Evolutionary conservation across 2,888 invertebrate genomes (phyloP), one percentile per base, ranked within the genome.

Genomic region (Ophioninae sp.): DNA sequence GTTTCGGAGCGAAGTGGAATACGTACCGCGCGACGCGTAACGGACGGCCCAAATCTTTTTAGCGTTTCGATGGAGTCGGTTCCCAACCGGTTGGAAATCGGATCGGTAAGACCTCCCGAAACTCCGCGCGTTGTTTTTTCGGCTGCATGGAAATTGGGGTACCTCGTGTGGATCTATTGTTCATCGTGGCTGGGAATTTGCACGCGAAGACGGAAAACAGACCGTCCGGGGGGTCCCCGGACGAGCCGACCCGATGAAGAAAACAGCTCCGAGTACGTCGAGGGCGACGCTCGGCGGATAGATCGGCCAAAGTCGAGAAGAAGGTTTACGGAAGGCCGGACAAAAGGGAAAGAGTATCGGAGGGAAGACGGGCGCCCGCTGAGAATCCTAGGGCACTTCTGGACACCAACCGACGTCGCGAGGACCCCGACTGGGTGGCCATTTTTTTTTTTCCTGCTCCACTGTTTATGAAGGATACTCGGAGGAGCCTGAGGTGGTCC

Each of bases 201-300:
- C 90, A 90, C 91, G 87, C 87, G 81, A 79, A 87, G 85, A 74
- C 84, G 87, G 79, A 88, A 82, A 88, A 90, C 89, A 89, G 87
- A 83, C 87, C 86, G 84, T 88, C 86, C 86, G 86, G 87, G 88
- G 88, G 87, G 79, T 85, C 76, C 65, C 67, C 64, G 61, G 76
- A 76, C 67, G 67, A 69, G 23, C 30, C 23, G 44, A 56, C 44
- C 37, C 23, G 67, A 17, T 67, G 65, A 59, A 59, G 70, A 65
- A 76, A 72, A 70, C 76, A 65, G 37, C 44, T 67, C 72, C 39
- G 56, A 13, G 65, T 21, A 23, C 20, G 59, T 20, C 20, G 41
- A 64, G 61, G 57, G 20, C 39, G 62, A 65, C 64, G 73, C 20
- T 39, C 44, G 20, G 41, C 41, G 59, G 67, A 76, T 39, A 68